Evolutionary conservation across 2,888 invertebrate species (phyloP).

Genomic region (Ashinkailepas kermadecensis): DNA sequence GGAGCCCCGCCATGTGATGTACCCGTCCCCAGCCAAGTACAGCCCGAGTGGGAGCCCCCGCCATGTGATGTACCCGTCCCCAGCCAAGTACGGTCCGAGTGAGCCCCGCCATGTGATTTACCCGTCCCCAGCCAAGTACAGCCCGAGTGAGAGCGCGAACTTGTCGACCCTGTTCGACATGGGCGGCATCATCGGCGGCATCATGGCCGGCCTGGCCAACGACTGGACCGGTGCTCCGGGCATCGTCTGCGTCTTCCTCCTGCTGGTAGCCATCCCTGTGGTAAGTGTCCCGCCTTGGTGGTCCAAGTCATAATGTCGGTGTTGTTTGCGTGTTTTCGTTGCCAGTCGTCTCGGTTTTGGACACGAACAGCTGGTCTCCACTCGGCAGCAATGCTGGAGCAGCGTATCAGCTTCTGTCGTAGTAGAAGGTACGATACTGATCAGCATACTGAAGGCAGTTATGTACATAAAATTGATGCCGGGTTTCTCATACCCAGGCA

Average conservation of each 20-base stretch:
- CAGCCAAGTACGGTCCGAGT: neutral
- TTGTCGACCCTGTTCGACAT: conserved; percentile 76
- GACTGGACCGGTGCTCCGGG: conserved; percentile 79
- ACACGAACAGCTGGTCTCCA: no score
- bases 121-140: neutral
- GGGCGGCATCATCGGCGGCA: conserved; percentile 84
- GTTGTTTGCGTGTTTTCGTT: no score
- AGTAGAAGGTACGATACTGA: no score
- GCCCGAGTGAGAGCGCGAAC: conserved; percentile 61
- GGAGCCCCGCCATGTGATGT: no score
- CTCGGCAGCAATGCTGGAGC: no score
- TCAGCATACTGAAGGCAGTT: no score
- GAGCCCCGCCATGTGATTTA: neutral
- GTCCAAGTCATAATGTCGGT: neutral
- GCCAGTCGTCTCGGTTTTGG: no score
- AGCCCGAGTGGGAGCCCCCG: neutral
- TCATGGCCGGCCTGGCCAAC: conserved; percentile 75
- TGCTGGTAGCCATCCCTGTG: conserved; percentile 69
- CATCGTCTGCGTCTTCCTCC: conserved; percentile 74
- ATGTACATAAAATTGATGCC: no score
- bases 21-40: neutral
- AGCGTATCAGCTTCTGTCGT: no score
- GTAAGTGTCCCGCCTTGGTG: conserved; percentile 47
- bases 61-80: neutral
- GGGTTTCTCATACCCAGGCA: no score